These are phyloP conservation scores for Epiblema foenella DNA, from an alignment of 2,888 invertebrate species.

Conservation along the genomic window DNA sequence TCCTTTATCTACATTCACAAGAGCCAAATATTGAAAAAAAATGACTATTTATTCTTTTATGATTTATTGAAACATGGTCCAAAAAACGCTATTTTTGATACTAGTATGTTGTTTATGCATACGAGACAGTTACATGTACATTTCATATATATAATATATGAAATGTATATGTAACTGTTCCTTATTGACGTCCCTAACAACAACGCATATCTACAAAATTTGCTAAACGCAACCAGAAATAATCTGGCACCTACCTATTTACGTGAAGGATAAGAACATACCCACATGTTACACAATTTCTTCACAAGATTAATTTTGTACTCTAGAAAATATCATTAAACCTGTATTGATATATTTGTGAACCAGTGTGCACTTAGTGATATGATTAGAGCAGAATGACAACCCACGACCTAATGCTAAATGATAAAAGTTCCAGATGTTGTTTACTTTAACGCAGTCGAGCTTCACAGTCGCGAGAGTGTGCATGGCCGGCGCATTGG, in stretches of 20 bases:
- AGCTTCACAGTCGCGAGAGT: slow-evolving; percentile 53
- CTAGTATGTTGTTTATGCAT: too few relatives aligned
- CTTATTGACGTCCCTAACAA: too few relatives aligned
- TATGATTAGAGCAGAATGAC: slow-evolving; percentile 49
- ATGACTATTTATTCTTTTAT: too few relatives aligned
- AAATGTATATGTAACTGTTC: too few relatives aligned
- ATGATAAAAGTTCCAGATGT: slow-evolving; percentile 66
- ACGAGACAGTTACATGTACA: too few relatives aligned
- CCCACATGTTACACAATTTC: slow-evolving; percentile 6
- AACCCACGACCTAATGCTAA: slow-evolving; percentile 55
- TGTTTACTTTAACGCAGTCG: slow-evolving; percentile 70
- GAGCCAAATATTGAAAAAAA: too few relatives aligned
- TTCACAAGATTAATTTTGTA: neutral
- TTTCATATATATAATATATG: too few relatives aligned
- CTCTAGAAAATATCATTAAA: slow-evolving; percentile 1
- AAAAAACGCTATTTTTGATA: too few relatives aligned
- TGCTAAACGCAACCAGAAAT: neutral
- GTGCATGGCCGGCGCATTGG: slow-evolving; percentile 53
- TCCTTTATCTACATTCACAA: too few relatives aligned
- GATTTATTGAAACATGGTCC: too few relatives aligned
- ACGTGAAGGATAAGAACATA: neutral
- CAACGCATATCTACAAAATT: neutral
- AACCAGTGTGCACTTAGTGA: slow-evolving; percentile 17
- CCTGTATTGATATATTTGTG: neutral
- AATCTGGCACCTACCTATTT: too few relatives aligned